A percentile compares a stretch with the other conserved stretches of the same genome.
phyloP scores from a whole-genome alignment of 1,140 invertebrate genomes.

The Proales similis region DNA sequence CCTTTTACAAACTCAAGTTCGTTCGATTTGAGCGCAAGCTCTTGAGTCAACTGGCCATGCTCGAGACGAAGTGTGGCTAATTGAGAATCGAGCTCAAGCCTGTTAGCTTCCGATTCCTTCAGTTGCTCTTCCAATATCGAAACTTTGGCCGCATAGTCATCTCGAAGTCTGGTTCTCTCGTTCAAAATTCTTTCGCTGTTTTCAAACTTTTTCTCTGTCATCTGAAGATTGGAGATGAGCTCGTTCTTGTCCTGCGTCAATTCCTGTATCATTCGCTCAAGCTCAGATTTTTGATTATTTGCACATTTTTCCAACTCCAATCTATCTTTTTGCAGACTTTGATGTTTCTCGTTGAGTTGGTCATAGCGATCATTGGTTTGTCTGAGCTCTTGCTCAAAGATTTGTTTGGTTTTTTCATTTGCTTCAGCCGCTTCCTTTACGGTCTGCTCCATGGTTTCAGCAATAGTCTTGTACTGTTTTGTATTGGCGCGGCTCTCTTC shows the following conservation, averaged over 20 bases:
- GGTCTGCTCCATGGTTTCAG: conserved; percentile 68
- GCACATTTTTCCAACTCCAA: not conserved
- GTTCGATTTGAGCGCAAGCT: not conserved
- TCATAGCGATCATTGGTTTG: conserved; percentile 1
- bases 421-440: conserved; percentile 63
- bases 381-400: conserved; percentile 2
- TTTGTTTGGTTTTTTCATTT: conserved; percentile 21
- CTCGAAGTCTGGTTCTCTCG: conserved; percentile 8
- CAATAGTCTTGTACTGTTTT: conserved; percentile 73
- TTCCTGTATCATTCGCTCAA: not conserved
- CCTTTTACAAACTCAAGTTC: conserved; percentile 7
- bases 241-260: conserved; percentile 22
- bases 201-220: conserved; percentile 17
- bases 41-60: not conserved
- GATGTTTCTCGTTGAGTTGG: not conserved
- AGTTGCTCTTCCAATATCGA: conserved; percentile 24
- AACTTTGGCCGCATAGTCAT: conserved; percentile 22
- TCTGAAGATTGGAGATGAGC: not conserved
- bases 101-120: conserved; percentile 4
- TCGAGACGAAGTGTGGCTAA: not conserved
- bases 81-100: not conserved
- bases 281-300: not conserved
- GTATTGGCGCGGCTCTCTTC: conserved; percentile 63
- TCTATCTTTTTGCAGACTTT: not conserved
- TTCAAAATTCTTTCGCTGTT: conserved; percentile 29